These are phyloP conservation scores for Tauraco erythrolophus DNA, from an alignment of 2,113 vertebrate genomes.

Conservation along the genomic window DNA sequence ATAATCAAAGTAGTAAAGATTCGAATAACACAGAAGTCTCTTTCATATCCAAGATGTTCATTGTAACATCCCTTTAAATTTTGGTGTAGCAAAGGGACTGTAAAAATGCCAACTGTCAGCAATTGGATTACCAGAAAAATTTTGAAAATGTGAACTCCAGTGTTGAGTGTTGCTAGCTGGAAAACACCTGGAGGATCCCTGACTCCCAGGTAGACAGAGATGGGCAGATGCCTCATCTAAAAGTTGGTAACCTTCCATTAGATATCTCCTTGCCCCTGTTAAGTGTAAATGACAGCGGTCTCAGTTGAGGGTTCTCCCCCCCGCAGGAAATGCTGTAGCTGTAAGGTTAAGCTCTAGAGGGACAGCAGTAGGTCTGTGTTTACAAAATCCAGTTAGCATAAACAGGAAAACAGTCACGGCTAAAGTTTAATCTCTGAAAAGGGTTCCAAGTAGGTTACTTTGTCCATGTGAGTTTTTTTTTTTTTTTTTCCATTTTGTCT, in stretches of 20 bases:
- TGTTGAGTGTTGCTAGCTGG: neutral
- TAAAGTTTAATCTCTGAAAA: neutral
- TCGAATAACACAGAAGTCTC: too few relatives aligned
- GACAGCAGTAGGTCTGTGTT: neutral
- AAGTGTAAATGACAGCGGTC: neutral
- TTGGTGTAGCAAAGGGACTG: too few relatives aligned
- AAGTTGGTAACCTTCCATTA: neutral
- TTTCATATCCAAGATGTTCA: too few relatives aligned
- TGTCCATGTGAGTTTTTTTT: neutral
- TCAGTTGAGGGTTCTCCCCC: neutral
- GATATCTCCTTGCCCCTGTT: neutral
- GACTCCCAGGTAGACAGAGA: neutral
- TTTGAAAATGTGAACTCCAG: neutral
- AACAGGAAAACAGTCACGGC: neutral
- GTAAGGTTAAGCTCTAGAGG: neutral
- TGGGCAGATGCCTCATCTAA: neutral
- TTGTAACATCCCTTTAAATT: too few relatives aligned
- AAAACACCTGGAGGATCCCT: neutral
- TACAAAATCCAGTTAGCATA: neutral
- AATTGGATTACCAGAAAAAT: neutral
- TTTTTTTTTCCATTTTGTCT: neutral
- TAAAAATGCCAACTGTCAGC: too few relatives aligned
- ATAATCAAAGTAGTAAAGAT: neutral
- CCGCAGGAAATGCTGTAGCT: rapidly evolving
- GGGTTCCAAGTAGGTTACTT: neutral